Base-by-base conservation (phyloP, 1,140 invertebrate genomes). In the Leguminivora glycinivorella region DNA sequence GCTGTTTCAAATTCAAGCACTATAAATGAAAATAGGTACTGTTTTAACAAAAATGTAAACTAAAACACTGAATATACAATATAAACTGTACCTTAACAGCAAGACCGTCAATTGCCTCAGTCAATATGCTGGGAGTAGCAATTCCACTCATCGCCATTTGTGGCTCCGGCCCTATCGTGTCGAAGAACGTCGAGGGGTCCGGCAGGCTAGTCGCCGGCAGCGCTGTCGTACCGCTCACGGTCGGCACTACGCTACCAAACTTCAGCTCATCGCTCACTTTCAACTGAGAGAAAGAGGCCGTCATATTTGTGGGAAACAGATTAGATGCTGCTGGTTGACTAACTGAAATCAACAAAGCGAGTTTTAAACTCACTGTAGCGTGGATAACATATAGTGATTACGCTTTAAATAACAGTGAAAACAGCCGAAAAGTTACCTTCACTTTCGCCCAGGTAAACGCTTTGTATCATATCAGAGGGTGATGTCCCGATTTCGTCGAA, bases 151-250 rank as follows among this genome's bases (percentile, higher is more conserved):
- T 85, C 22, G 40, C 34, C 7, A 90, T 83, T 47, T 77, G 81
- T 6, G 84, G 85, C 67, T 90, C 87, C 5, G 89, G 86, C 0
- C 88, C 90, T 34, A 92, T 91, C 31, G 85, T 92, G 67, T 92
- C 90, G 68, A 92, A 92, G 76, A 92, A 92, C 7, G 89, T 92
- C 0, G 90, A 90, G 0, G 91, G 91, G 77, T 92, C 90, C 2
- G 91, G 91, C 26, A 92, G 68, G 70, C 80, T 85, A 0, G 85
- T 71, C 0, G 88, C 84, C 22, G 87, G 85, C 14, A 91, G 69
- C 0, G 87, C 72, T 2, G 84, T 72, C 43, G 81, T 77, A 29
- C 83, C 84, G 76, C 83, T 89, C 1, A 91, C 84, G 70, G 89
- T 91, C 0, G 86, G 83, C n/a, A 91, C 67, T 56, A 87, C 80